A percentile compares a stretch with the other conserved stretches of the same genome.
Conservation (phyloP, 2,797 vertebrate genomes). For the Lithobates pipiens region DNA sequence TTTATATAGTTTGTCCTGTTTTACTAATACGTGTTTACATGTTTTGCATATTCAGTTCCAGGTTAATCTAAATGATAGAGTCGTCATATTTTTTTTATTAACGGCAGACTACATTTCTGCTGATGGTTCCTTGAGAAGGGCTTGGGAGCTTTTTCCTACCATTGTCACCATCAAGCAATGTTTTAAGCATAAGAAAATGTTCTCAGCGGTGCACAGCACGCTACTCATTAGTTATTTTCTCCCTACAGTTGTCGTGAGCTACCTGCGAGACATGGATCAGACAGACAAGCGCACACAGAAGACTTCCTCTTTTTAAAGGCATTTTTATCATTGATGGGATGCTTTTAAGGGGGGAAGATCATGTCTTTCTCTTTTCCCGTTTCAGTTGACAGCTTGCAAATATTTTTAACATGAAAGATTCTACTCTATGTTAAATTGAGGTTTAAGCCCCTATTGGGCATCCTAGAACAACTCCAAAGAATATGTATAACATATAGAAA, state of each 20-base stretch:
- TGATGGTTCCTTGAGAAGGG: conserved; percentile 12
- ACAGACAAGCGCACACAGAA: conserved; percentile 37
- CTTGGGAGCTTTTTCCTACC: conserved; percentile 20
- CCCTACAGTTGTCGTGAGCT: conserved; percentile 42
- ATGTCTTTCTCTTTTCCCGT: conserved; percentile 47
- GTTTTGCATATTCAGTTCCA: neutral
- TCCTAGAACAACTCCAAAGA: conserved; percentile 29
- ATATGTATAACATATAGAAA: conserved; percentile 8
- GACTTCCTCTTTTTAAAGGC: conserved; percentile 45
- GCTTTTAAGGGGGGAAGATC: conserved; percentile 34
- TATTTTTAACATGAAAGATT: conserved; percentile 51
- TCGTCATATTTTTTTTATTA: neutral
- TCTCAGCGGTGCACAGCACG: conserved; percentile 36
- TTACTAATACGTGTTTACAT: neutral
- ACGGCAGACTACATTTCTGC: neutral
- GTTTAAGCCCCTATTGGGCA: conserved; percentile 40
- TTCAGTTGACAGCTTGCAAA: conserved; percentile 46
- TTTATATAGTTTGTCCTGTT: neutral
- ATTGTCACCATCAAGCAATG: conserved; percentile 19
- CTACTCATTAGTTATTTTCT: conserved; percentile 52
- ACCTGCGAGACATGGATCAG: conserved; percentile 54
- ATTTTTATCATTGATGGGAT: conserved; percentile 45
- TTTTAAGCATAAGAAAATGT: conserved; percentile 33
- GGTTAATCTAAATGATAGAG: neutral
- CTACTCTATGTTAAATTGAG: conserved; percentile 22